A percentile compares a stretch with the other conserved stretches of the same genome.
phyloP scores from a whole-genome alignment of 2,888 invertebrate species.

The Drosophila eohydei region DNA sequence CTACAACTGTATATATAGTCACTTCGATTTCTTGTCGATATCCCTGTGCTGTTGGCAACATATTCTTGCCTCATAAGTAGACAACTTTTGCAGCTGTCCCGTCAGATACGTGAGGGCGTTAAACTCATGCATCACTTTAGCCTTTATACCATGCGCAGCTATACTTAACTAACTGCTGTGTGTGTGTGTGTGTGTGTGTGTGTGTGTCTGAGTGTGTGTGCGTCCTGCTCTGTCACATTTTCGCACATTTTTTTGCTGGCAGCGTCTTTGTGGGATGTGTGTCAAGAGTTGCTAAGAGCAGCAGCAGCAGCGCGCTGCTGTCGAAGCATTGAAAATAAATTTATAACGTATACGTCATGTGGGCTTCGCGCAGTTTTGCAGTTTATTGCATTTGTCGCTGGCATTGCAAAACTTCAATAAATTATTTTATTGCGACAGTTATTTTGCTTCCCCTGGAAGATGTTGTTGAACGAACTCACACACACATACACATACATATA shows the following conservation, averaged over 20 bases:
- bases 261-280: conserved; percentile 64
- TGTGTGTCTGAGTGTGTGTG: conserved; percentile 12
- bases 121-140: conserved; percentile 82
- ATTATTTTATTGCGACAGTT: conserved; percentile 83
- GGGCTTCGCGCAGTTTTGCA: conserved; percentile 46
- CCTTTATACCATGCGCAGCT: conserved; percentile 54
- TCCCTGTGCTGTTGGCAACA: conserved; percentile 57
- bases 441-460: conserved; percentile 55
- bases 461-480: conserved; percentile 57
- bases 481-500: conserved; percentile 12
- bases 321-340: conserved; percentile 72
- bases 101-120: conserved; percentile 78
- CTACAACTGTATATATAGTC: not conserved
- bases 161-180: conserved; percentile 40
- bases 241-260: conserved; percentile 35
- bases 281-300: conserved; percentile 77
- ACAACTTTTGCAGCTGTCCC: conserved; percentile 68
- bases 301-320: conserved; percentile 31
- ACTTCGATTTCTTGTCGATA: conserved; percentile 63
- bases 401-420: conserved; percentile 80
- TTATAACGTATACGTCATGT: conserved; percentile 80
- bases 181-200: conserved; percentile 14
- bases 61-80: conserved; percentile 76
- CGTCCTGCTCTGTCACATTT: conserved; percentile 48
- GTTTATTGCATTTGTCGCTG: conserved; percentile 78